Conservation (phyloP, 2,888 invertebrate species). For the Cristatella mucedo region DNA sequence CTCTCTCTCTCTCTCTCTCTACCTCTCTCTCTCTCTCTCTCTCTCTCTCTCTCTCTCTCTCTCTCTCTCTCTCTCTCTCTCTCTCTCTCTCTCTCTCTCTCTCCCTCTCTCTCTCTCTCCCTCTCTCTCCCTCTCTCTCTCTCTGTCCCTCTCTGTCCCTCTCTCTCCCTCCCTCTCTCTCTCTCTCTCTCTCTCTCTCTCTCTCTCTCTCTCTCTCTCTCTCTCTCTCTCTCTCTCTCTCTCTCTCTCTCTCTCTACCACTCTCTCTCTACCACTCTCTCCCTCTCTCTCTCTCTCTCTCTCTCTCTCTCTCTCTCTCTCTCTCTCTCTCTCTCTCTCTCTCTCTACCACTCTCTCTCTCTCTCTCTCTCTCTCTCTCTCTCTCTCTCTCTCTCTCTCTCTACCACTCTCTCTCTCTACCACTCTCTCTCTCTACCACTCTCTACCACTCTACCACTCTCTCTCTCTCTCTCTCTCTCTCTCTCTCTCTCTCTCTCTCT, state of each 20-base stretch:
- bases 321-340: slow-evolving; percentile 9
- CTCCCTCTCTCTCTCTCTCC: slow-evolving; percentile 3
- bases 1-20: not conserved
- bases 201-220: slow-evolving; percentile 4
- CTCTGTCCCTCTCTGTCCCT: not conserved
- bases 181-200: slow-evolving; percentile 6
- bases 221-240: slow-evolving; percentile 3
- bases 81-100: slow-evolving; percentile 2
- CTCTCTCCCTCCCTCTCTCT: not conserved
- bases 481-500: slow-evolving; percentile 9
- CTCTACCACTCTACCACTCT: too few species aligned
- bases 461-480: not conserved
- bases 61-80: slow-evolving; percentile 5
- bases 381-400: not conserved
- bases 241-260: slow-evolving; percentile 4
- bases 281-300: not conserved
- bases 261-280: too few species aligned
- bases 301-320: slow-evolving; percentile 4
- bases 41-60: slow-evolving; percentile 1
- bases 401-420: too few species aligned
- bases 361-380: slow-evolving; percentile 7
- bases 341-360: too few species aligned
- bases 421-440: too few species aligned
- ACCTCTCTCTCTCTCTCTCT: slow-evolving; percentile 3
- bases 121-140: not conserved